A percentile compares a stretch with the other conserved stretches of the same genome.
These are phyloP conservation scores for Ursus arctos DNA, from an alignment of 2,113 vertebrate genomes.

Conservation along the genomic window DNA sequence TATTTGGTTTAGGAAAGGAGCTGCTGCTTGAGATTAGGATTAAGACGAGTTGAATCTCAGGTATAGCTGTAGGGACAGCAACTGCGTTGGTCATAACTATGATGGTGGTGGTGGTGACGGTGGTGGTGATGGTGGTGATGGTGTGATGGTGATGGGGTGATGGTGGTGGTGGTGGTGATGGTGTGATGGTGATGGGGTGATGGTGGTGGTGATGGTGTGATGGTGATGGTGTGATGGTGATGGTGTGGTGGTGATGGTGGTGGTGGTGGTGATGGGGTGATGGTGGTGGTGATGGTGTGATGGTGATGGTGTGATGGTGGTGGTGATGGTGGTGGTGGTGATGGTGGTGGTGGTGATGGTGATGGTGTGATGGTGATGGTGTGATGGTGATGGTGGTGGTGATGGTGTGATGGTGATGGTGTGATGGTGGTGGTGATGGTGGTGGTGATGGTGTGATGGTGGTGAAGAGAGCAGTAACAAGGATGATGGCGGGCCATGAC, in stretches of 20 bases:
- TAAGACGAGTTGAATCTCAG: not conserved
- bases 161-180: not conserved
- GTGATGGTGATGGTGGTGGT: too few species aligned
- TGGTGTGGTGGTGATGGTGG: not conserved
- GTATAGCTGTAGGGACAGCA: fast-evolving
- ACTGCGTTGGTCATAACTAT: not conserved
- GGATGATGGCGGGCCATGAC: fast-evolving
- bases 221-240: fast-evolving
- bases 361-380: fast-evolving
- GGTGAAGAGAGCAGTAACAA: not conserved
- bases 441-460: not conserved
- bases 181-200: not conserved
- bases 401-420: not conserved
- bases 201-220: too few species aligned
- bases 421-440: too few species aligned
- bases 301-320: not conserved
- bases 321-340: too few species aligned
- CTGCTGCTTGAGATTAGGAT: not conserved
- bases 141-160: fast-evolving
- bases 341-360: too few species aligned
- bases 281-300: too few species aligned
- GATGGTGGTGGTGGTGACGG: not conserved
- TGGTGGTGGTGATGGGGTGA: not conserved
- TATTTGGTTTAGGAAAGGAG: not conserved
- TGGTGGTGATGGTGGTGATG: not conserved